Conservation (phyloP, 2,888 invertebrate species). For the Stratiomys singularior region DNA sequence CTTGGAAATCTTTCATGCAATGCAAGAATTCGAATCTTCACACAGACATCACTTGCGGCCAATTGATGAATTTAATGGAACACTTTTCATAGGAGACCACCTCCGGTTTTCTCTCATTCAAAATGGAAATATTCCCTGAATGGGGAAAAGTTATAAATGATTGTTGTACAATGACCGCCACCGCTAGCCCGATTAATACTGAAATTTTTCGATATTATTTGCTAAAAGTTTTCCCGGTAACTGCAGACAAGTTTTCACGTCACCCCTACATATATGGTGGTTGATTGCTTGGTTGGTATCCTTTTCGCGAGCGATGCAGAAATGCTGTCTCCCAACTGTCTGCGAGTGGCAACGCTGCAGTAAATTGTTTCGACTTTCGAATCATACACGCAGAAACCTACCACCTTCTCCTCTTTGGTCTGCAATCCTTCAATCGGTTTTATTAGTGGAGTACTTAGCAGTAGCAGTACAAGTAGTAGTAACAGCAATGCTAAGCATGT, state of each 20-base stretch:
- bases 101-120: too few species aligned
- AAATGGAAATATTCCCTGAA: not conserved
- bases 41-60: too few species aligned
- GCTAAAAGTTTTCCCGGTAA: conserved; percentile 12
- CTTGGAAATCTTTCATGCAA: not conserved
- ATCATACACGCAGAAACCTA: not conserved
- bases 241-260: conserved; percentile 16
- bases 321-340: conserved; percentile 26
- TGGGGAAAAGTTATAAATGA: not conserved
- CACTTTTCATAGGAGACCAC: too few species aligned
- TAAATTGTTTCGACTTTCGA: conserved; percentile 15
- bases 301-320: not conserved
- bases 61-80: too few species aligned
- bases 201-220: not conserved
- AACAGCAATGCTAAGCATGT: too few species aligned
- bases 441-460: too few species aligned
- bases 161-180: not conserved
- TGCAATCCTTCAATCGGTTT: not conserved
- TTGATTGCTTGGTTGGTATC: not conserved
- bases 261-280: not conserved
- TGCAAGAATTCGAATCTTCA: too few species aligned
- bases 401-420: not conserved
- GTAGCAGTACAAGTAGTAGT: too few species aligned
- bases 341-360: conserved; percentile 28
- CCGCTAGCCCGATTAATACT: not conserved